Conservation (phyloP, 2,113 vertebrate genomes). For the Athene noctua region DNA sequence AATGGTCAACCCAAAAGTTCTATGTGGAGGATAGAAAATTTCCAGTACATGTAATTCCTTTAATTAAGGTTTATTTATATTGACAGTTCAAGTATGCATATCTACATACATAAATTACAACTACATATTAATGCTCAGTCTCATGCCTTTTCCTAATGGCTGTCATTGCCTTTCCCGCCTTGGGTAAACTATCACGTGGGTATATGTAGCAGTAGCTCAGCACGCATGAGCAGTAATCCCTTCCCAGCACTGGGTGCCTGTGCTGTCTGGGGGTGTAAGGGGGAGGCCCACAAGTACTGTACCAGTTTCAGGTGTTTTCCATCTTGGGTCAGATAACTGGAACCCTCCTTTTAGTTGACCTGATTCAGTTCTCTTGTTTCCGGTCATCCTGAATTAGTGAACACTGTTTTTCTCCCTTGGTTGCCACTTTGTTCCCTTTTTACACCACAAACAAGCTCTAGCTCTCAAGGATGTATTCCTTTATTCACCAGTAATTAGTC, state of each 20-base stretch:
- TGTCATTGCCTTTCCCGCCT: not conserved
- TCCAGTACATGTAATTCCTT: not conserved
- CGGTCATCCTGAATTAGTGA: not conserved
- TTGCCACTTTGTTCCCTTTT: not conserved
- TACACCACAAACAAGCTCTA: not conserved
- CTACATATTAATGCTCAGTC: not conserved
- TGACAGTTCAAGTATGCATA: not conserved
- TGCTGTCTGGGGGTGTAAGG: fast-evolving
- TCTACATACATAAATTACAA: not conserved
- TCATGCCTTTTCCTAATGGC: not conserved
- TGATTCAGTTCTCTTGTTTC: not conserved
- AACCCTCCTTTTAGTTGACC: not conserved
- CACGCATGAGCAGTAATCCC: not conserved
- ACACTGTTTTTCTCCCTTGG: not conserved
- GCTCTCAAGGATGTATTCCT: not conserved
- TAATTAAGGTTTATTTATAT: not conserved
- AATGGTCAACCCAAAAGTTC: not conserved
- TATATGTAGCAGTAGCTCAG: not conserved
- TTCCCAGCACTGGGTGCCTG: not conserved
- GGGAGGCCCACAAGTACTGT: not conserved
- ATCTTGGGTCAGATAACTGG: fast-evolving
- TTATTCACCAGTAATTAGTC: not conserved
- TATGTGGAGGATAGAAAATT: not conserved
- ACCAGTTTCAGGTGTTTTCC: not conserved
- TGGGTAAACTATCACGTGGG: not conserved